These are phyloP conservation scores for Neolamprologus toae DNA, from an alignment of 2,113 vertebrate genomes.

Conservation along the genomic window DNA sequence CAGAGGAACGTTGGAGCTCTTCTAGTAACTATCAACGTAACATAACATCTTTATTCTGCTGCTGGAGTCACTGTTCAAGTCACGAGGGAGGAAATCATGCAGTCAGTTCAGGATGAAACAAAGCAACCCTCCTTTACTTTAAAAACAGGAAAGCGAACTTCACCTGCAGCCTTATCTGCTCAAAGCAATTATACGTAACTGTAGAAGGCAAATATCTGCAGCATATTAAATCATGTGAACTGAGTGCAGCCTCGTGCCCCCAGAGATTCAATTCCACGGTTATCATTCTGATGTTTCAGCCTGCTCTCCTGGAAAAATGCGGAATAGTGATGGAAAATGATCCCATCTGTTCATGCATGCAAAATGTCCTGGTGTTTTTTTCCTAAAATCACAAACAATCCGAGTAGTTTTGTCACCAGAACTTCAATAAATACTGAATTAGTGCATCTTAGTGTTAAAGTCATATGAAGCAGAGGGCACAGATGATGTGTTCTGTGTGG, in stretches of 20 bases:
- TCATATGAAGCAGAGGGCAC: rapidly evolving
- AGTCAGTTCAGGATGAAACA: background rate
- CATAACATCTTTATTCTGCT: background rate
- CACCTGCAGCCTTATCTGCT: background rate
- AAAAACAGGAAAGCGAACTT: background rate
- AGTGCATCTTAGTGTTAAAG: background rate
- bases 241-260: background rate
- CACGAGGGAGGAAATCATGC: background rate
- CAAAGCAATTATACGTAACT: background rate
- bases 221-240: background rate
- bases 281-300: rapidly evolving
- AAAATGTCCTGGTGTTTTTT: background rate
- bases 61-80: background rate
- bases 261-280: background rate
- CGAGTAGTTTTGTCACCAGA: rapidly evolving
- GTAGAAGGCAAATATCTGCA: background rate
- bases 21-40: background rate
- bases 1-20: background rate
- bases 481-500: background rate
- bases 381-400: background rate
- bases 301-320: background rate
- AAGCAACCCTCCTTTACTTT: background rate
- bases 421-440: background rate
- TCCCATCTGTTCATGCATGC: background rate
- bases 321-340: background rate